These are phyloP conservation scores for Matsumyia berberina DNA, from an alignment of 2,888 invertebrate genomes.

Conservation along the genomic window DNA sequence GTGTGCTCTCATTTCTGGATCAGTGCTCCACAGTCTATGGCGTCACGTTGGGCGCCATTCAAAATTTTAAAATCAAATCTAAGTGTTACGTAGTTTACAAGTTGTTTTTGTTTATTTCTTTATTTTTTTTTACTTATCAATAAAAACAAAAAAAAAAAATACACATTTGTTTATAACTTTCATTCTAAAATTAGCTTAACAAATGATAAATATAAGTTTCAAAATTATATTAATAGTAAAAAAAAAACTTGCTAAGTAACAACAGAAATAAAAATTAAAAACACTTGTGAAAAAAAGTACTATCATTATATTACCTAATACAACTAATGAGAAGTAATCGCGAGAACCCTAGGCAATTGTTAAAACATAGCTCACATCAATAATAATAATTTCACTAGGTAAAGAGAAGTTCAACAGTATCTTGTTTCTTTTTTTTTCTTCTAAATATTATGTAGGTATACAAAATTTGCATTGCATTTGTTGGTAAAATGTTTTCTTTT, in stretches of 20 bases:
- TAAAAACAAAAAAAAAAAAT: constrained; percentile 48
- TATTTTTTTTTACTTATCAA: constrained; percentile 45
- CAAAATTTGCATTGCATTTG: constrained; percentile 61
- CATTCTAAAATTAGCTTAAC: constrained; percentile 54
- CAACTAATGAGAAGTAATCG: constrained; percentile 70
- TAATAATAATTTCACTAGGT: constrained; percentile 62
- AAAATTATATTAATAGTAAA: constrained; percentile 33
- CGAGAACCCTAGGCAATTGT: constrained; percentile 43
- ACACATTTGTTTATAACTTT: constrained; percentile 63
- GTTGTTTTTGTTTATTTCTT: constrained; percentile 53
- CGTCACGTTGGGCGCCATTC: too few species aligned
- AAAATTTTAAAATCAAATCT: too few species aligned
- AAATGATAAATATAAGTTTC: constrained; percentile 61
- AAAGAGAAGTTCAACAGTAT: constrained; percentile 49
- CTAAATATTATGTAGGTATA: constrained; percentile 22
- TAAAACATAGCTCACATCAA: constrained; percentile 38
- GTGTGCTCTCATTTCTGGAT: too few species aligned
- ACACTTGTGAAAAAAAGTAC: constrained; percentile 61
- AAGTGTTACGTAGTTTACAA: neutral
- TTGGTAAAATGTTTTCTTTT: constrained; percentile 32
- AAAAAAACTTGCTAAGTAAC: constrained; percentile 49
- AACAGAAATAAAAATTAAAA: constrained; percentile 57
- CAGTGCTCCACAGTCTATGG: too few species aligned
- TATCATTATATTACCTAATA: constrained; percentile 55
- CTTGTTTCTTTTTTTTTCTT: constrained; percentile 5